Evolutionary conservation across 2,113 vertebrate species (phyloP).

Genomic region (Maccullochella peelii): DNA sequence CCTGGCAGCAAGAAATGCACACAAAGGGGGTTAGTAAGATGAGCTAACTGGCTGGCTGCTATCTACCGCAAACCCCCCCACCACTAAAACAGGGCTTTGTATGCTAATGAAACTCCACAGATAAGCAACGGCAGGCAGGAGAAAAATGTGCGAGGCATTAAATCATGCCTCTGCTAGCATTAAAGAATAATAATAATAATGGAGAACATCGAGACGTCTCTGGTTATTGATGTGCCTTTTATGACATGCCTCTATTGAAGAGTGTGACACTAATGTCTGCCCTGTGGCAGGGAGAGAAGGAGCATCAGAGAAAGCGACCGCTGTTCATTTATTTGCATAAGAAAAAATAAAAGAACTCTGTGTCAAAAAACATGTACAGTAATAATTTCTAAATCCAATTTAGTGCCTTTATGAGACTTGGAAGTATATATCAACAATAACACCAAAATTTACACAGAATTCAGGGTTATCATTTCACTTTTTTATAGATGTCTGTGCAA

Average conservation of each 20-base stretch:
- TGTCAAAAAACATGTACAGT: slow-evolving; percentile 67
- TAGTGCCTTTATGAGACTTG: slow-evolving; percentile 59
- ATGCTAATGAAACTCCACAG: slow-evolving; percentile 81
- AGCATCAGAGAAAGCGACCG: slow-evolving; percentile 63
- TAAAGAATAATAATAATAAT: slow-evolving; percentile 84
- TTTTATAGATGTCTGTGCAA: slow-evolving; percentile 46
- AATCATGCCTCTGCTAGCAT: slow-evolving; percentile 76
- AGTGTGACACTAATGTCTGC: slow-evolving; percentile 81
- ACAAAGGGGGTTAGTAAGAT: slow-evolving; percentile 72
- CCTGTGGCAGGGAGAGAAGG: slow-evolving; percentile 74
- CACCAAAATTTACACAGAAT: slow-evolving; percentile 44
- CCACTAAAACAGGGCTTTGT: slow-evolving; percentile 72
- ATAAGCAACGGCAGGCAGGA: slow-evolving; percentile 69
- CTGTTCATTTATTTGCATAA: slow-evolving; percentile 80
- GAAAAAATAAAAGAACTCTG: slow-evolving; percentile 31
- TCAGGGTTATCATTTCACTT: slow-evolving; percentile 52
- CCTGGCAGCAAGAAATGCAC: slow-evolving; percentile 65
- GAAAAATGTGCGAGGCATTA: slow-evolving; percentile 69
- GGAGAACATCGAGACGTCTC: slow-evolving; percentile 70
- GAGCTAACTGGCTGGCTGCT: slow-evolving; percentile 68
- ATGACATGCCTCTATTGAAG: slow-evolving; percentile 78
- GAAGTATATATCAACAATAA: slow-evolving; percentile 74
- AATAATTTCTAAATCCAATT: slow-evolving; percentile 78
- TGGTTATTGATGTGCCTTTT: slow-evolving; percentile 84
- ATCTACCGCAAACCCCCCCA: slow-evolving; percentile 54